Evolutionary conservation across 2,113 vertebrate species (phyloP).

Genomic region (Mesoclemmys tuberculata): DNA sequence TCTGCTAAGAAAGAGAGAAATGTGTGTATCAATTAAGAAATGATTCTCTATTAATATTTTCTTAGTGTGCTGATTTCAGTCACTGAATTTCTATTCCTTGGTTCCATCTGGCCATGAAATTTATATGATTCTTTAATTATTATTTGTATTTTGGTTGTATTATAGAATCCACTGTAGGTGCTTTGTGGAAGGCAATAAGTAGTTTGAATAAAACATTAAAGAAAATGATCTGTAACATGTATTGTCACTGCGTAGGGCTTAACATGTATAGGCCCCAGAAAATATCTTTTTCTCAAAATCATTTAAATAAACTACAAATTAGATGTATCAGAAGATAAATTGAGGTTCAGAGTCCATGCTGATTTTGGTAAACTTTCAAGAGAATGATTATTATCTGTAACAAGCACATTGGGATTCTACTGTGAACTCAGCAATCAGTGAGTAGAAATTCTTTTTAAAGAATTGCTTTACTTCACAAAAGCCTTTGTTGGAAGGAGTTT

Average conservation of each 20-base stretch:
- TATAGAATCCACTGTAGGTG: not conserved
- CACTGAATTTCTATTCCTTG: not conserved
- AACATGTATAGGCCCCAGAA: not conserved
- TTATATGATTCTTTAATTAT: not conserved
- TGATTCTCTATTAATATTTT: not conserved
- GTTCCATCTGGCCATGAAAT: not conserved
- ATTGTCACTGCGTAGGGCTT: not conserved
- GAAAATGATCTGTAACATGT: not conserved
- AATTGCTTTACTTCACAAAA: slow-evolving; percentile 33
- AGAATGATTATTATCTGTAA: slow-evolving; percentile 52
- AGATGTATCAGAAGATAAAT: slow-evolving; percentile 18
- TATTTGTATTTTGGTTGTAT: not conserved
- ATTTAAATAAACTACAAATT: slow-evolving; percentile 36
- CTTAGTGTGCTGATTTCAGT: not conserved
- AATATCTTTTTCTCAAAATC: slow-evolving; percentile 15
- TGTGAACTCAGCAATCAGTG: slow-evolving; percentile 3
- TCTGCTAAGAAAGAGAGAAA: not conserved
- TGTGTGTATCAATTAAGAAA: not conserved
- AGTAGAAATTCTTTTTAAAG: slow-evolving; percentile 27
- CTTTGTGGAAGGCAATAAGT: fast-evolving
- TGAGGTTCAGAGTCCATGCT: slow-evolving; percentile 17
- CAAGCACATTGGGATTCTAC: slow-evolving; percentile 37
- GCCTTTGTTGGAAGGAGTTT: slow-evolving; percentile 27
- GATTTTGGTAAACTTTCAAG: not conserved
- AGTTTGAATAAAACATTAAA: not conserved